Percentiles rank a stretch among this genome's conserved stretches.
Evolutionary conservation across 2,888 invertebrate genomes (phyloP).

Genomic region (Parasteatoda lunata): DNA sequence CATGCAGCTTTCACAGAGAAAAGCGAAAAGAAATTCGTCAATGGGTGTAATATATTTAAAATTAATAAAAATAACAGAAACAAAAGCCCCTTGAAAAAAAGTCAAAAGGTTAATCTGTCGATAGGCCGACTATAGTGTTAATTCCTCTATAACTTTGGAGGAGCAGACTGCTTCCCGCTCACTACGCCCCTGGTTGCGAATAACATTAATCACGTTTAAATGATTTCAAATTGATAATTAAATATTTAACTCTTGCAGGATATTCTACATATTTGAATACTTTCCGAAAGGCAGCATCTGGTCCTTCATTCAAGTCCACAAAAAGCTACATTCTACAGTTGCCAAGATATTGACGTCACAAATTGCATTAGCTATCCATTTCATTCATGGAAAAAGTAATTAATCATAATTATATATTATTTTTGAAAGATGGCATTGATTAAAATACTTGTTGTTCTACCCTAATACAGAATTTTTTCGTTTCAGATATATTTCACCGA

Average conservation of each 20-base stretch:
- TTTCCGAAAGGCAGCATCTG: background rate
- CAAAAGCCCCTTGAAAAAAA: background rate
- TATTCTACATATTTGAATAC: slow-evolving; percentile 4
- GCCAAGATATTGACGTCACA: background rate
- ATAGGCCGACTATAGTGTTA: background rate
- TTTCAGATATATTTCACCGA: slow-evolving; percentile 10
- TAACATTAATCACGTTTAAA: background rate
- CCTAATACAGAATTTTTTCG: too few relatives aligned
- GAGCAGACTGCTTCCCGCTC: background rate
- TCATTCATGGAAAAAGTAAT: slow-evolving; percentile 2
- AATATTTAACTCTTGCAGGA: background rate
- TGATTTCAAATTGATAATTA: background rate
- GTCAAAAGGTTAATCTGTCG: background rate
- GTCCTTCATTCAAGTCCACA: slow-evolving; percentile 2
- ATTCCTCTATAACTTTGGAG: background rate
- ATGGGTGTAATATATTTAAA: too few relatives aligned
- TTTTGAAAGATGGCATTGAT: background rate
- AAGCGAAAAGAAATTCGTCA: too few relatives aligned
- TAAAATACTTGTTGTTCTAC: background rate
- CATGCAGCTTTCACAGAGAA: too few relatives aligned
- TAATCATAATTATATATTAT: background rate
- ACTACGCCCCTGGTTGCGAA: background rate
- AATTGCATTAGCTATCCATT: background rate
- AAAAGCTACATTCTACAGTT: background rate
- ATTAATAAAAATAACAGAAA: background rate